Evolutionary conservation across 2,888 invertebrate genomes (phyloP).

Genomic region (Byasa hedistus): DNA sequence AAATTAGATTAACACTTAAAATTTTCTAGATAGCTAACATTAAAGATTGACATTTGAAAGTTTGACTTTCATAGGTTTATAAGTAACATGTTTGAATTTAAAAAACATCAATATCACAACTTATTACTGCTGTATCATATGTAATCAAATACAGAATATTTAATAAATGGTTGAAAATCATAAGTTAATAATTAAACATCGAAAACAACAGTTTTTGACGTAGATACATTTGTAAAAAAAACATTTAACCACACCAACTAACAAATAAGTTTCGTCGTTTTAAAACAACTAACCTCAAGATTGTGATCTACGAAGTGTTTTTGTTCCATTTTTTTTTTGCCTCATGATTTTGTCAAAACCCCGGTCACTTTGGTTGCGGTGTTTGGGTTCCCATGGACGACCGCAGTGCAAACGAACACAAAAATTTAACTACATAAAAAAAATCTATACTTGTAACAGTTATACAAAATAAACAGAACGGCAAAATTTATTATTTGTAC

Average conservation of each 20-base stretch:
- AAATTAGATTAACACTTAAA: neutral
- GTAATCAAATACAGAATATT: no score
- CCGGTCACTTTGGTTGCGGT: constrained; percentile 36
- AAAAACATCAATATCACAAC: neutral
- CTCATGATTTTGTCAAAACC: constrained; percentile 33
- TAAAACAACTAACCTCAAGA: constrained; percentile 25
- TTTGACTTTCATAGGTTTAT: neutral
- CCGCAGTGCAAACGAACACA: neutral
- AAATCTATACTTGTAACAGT: no score
- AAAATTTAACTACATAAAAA: no score
- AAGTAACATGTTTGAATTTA: neutral
- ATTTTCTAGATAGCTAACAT: neutral
- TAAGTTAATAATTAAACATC: no score
- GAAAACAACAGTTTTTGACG: no score
- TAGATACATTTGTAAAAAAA: neutral
- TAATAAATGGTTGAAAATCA: no score
- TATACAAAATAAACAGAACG: no score
- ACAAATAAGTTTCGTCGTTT: neutral
- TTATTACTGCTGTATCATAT: no score
- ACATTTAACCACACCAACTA: neutral
- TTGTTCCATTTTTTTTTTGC: constrained; percentile 35
- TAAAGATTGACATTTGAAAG: neutral
- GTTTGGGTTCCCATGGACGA: constrained; percentile 33
- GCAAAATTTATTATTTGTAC: no score
- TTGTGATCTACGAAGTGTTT: constrained; percentile 32